These are phyloP conservation scores for Muscidifurax raptorellus DNA, from an alignment of 1,140 invertebrate genomes.

Conservation along the genomic window DNA sequence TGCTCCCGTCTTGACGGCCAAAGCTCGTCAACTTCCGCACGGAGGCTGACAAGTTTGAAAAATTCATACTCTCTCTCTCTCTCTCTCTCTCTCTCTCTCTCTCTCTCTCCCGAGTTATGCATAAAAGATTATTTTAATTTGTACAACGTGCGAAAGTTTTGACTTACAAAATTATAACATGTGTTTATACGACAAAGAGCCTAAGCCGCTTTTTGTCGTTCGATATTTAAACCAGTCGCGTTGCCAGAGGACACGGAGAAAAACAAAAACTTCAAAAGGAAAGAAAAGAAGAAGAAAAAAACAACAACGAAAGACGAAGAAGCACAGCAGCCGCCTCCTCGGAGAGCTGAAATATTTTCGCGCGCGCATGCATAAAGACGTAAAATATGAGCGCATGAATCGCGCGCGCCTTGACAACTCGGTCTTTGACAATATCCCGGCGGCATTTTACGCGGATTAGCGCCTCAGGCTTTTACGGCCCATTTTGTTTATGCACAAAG, in stretches of 20 bases:
- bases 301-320: conserved; percentile 34
- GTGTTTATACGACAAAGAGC: too few relatives aligned
- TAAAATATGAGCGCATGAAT: conserved; percentile 70
- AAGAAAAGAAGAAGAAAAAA: not conserved
- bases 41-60: not conserved
- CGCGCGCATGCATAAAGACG: conserved; percentile 58
- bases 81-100: too few relatives aligned
- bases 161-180: not conserved
- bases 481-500: conserved; percentile 70
- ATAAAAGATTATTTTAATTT: too few relatives aligned
- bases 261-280: not conserved
- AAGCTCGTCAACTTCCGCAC: conserved; percentile 6
- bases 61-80: too few relatives aligned
- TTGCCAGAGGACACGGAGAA: not conserved
- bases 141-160: not conserved
- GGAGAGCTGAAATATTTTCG: conserved; percentile 60
- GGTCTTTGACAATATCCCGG: conserved; percentile 68
- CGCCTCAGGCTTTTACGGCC: conserved; percentile 67
- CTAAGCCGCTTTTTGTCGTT: not conserved
- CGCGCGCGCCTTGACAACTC: conserved; percentile 58
- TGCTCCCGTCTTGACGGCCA: not conserved
- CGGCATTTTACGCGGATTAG: conserved; percentile 70
- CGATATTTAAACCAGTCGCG: not conserved
- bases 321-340: conserved; percentile 3
- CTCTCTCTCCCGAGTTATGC: not conserved